Conservation (phyloP, 1,140 invertebrate species). For the Lethrus apterus region DNA sequence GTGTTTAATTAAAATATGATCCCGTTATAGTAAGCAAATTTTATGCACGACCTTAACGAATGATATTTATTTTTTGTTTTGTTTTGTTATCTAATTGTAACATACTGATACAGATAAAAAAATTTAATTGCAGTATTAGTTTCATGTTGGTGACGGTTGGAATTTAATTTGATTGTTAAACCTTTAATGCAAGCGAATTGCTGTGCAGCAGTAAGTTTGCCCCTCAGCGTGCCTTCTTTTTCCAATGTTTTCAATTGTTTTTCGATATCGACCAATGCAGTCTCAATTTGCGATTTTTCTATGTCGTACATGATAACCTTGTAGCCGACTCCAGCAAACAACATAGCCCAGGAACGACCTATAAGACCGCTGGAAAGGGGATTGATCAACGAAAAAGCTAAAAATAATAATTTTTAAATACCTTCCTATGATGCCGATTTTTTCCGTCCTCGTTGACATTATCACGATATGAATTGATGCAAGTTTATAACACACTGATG, state of each 20-base stretch:
- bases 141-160: too few relatives aligned
- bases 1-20: too few relatives aligned
- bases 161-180: too few relatives aligned
- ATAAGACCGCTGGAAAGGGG: constrained; percentile 72
- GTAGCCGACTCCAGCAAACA: constrained; percentile 89
- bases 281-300: constrained; percentile 61
- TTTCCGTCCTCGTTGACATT: constrained; percentile 44
- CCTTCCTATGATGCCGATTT: constrained; percentile 62
- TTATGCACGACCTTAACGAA: too few relatives aligned
- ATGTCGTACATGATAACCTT: constrained; percentile 81
- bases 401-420: constrained; percentile 29
- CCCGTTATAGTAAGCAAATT: too few relatives aligned
- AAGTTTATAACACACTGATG: too few relatives aligned
- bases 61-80: too few relatives aligned
- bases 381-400: constrained; percentile 11
- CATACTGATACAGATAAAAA: too few relatives aligned
- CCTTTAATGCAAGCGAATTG: constrained; percentile 76
- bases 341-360: constrained; percentile 90
- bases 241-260: constrained; percentile 66
- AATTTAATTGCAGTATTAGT: too few relatives aligned
- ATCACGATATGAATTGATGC: too few relatives aligned
- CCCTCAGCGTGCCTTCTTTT: constrained; percentile 62
- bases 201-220: constrained; percentile 60
- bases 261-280: constrained; percentile 66
- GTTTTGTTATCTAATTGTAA: too few relatives aligned